Base-by-base conservation (phyloP, 2,113 vertebrate genomes). In the Corythaeola cristata region DNA sequence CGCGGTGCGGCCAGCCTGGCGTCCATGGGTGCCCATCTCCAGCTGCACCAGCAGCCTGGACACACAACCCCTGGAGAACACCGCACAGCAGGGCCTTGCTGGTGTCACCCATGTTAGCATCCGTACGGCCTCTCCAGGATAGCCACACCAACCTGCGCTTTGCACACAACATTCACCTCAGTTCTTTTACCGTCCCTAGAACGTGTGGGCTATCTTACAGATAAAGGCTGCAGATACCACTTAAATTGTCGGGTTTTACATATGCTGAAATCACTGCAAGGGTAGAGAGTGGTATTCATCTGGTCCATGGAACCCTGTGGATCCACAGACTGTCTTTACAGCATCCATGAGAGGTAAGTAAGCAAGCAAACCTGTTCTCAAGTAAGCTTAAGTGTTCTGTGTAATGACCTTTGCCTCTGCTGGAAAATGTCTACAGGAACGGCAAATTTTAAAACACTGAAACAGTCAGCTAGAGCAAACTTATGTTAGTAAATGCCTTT, bases 41-140 rank as follows among this genome's bases (percentile, higher is more conserved):
- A 2, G 67, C 37, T 13, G 56, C 11, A 7, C 22, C 56, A 6
- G 52, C 3, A 75, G 27, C 41, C 28, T 7, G 45, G 20, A 3
- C 8, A 12, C 16, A 0, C 37, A 26, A 2, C 37, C 60, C 58
- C 27, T 4, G 24, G 5, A 4, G n/a, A 12, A 3, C 58, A 22
- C 1, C 6, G 0, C 68, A 2, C 45, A 14, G 8, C 62, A 2
- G 44, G 44, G 63, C 26, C 52, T 24, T 15, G 2, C 56, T 63
- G 4, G 7, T 0, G 39, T 5, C 44, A n/a, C n/a, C 45, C 53
- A 0, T 4, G 15, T 28, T 18, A 2, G 28, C 3, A 2, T 4
- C 47, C 10, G 0, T 5, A 5, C 5, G 3, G 69, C 33, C 5
- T 27, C 21, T 33, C 44, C 37, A 1, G 0, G 23, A 27, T 49